Conservation (phyloP, 1,140 invertebrate genomes). For the Anadara kagoshimensis region DNA sequence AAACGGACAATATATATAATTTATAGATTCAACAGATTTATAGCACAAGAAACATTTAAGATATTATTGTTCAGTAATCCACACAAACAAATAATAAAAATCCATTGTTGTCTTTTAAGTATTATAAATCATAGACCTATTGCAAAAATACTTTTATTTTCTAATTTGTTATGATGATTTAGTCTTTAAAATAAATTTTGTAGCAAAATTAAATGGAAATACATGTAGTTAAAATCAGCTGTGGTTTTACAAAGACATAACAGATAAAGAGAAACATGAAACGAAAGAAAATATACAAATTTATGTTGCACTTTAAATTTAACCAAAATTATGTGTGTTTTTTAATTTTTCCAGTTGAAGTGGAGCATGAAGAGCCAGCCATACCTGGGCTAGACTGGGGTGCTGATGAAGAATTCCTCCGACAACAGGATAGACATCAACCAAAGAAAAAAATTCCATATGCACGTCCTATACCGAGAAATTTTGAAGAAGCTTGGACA, state of each 20-base stretch:
- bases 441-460: conserved; percentile 82
- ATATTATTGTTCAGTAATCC: not conserved
- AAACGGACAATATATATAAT: conserved; percentile 3
- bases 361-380: conserved; percentile 57
- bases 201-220: not conserved
- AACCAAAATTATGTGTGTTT: not conserved
- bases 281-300: not conserved
- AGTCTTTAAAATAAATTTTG: too few species aligned
- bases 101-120: too few species aligned
- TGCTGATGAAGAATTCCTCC: conserved; percentile 63
- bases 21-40: too few species aligned
- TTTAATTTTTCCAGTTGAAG: conserved; percentile 17
- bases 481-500: conserved; percentile 97
- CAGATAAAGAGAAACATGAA: not conserved
- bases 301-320: not conserved
- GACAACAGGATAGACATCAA: conserved; percentile 80
- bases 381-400: conserved; percentile 91
- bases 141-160: too few species aligned
- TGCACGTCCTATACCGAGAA: conserved; percentile 95
- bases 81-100: not conserved
- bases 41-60: too few species aligned
- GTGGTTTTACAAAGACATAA: not conserved
- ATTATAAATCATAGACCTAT: too few species aligned
- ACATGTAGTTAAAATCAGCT: not conserved
- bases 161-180: too few species aligned